A percentile compares a stretch with the other conserved stretches of the same genome.
Conservation (phyloP, 2,113 vertebrate genomes). For the Scopus umbretta region DNA sequence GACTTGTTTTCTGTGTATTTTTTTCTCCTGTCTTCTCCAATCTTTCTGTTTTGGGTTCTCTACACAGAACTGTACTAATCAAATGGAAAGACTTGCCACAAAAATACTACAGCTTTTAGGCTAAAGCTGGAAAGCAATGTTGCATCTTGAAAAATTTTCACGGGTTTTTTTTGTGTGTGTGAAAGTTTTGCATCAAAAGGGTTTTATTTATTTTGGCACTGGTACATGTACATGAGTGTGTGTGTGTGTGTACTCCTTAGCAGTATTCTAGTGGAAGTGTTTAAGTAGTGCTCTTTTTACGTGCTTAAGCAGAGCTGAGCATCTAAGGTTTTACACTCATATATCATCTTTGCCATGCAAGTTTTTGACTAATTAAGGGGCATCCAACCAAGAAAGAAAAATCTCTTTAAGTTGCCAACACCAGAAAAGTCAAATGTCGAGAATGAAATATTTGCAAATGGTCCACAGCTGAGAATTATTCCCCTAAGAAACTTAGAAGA, state of each 20-base stretch:
- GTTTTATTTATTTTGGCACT: not conserved
- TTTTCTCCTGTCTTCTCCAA: not conserved
- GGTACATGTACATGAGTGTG: not conserved
- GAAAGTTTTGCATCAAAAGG: not conserved
- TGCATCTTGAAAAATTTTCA: not conserved
- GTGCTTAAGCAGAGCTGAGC: not conserved
- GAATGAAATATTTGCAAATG: not conserved
- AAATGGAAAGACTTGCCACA: not conserved
- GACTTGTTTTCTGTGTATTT: not conserved
- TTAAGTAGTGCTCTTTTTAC: not conserved
- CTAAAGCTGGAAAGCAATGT: not conserved
- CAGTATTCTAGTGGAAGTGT: not conserved
- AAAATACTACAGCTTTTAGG: not conserved
- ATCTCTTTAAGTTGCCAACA: not conserved
- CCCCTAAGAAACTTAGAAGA: not conserved
- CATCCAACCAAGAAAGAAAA: not conserved
- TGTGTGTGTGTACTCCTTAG: not conserved
- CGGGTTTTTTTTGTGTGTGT: not conserved
- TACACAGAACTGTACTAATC: not conserved
- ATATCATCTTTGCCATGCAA: not conserved
- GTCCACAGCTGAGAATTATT: not conserved
- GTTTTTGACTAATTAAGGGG: not conserved
- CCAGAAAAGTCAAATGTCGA: not conserved
- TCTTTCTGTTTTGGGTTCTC: not conserved
- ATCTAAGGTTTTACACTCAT: not conserved